phyloP scores from a whole-genome alignment of 2,797 vertebrate genomes.

The Enteromius afrohamiltoni region DNA sequence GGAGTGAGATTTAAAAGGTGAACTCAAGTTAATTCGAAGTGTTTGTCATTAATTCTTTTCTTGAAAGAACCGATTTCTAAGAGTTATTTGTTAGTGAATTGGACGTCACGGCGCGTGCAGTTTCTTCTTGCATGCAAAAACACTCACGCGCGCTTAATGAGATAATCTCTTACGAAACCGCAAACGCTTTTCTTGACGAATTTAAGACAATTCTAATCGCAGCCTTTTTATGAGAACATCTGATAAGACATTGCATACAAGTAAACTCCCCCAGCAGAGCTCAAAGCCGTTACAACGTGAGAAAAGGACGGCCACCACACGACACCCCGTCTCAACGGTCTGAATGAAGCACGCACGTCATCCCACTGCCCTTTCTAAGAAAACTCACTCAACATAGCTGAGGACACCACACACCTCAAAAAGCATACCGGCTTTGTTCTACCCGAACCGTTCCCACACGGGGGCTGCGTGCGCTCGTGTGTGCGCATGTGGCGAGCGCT shows the following conservation, averaged over 20 bases:
- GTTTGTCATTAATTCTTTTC: background rate
- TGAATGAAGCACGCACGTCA: constrained; percentile 34
- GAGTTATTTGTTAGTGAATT: background rate
- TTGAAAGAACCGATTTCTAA: background rate
- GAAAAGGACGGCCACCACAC: background rate
- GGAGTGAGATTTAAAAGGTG: background rate
- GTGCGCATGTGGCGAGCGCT: constrained; percentile 56
- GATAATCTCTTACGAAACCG: background rate
- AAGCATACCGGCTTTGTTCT: constrained; percentile 52
- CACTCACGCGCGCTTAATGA: background rate
- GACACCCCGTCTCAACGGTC: background rate
- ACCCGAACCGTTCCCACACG: constrained; percentile 41
- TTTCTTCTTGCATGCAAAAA: background rate
- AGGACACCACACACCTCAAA: constrained; percentile 51
- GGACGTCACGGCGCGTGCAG: background rate
- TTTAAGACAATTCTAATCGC: background rate
- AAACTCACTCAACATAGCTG: constrained; percentile 33
- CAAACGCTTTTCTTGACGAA: background rate
- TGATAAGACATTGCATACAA: background rate
- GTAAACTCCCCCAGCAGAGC: background rate
- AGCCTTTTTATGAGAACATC: background rate
- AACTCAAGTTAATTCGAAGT: background rate
- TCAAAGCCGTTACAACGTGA: background rate
- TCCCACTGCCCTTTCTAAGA: constrained; percentile 23
- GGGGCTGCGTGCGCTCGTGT: constrained; percentile 3